Conservation (phyloP, 2,797 vertebrate genomes). For the Enteromius afrohamiltoni region DNA sequence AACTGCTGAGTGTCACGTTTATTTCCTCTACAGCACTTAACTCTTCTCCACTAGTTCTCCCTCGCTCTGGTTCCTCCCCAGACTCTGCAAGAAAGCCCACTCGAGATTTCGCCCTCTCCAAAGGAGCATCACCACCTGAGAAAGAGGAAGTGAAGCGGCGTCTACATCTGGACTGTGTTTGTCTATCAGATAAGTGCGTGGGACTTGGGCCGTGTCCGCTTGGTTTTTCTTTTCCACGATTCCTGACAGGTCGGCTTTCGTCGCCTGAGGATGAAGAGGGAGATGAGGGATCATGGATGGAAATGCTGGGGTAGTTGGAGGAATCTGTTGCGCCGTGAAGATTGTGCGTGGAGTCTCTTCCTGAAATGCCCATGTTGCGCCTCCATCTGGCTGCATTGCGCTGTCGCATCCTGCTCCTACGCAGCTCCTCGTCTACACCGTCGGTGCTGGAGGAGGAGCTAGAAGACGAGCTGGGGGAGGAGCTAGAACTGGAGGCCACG, state of each 20-base stretch:
- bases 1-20: conserved; percentile 17
- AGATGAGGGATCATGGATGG: conserved; percentile 86
- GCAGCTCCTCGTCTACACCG: conserved; percentile 85
- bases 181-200: conserved; percentile 66
- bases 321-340: conserved; percentile 86
- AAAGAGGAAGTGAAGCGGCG: conserved; percentile 48
- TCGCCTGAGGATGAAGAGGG: conserved; percentile 80
- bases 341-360: conserved; percentile 74
- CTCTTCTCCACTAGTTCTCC: conserved; percentile 50
- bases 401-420: conserved; percentile 79
- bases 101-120: conserved; percentile 64
- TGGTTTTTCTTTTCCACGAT: conserved; percentile 59
- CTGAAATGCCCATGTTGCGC: conserved; percentile 77
- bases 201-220: conserved; percentile 68
- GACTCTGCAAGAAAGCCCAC: conserved; percentile 35
- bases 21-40: conserved; percentile 58
- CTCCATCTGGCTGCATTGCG: conserved; percentile 88
- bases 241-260: conserved; percentile 52
- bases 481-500: conserved; percentile 83
- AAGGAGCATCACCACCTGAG: conserved; percentile 25
- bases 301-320: conserved; percentile 91
- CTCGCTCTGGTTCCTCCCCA: conserved; percentile 51
- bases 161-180: conserved; percentile 48
- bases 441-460: conserved; percentile 89
- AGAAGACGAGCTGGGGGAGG: conserved; percentile 83